phyloP scores from a whole-genome alignment of 2,888 invertebrate genomes.

The Calameuta pallipes region DNA sequence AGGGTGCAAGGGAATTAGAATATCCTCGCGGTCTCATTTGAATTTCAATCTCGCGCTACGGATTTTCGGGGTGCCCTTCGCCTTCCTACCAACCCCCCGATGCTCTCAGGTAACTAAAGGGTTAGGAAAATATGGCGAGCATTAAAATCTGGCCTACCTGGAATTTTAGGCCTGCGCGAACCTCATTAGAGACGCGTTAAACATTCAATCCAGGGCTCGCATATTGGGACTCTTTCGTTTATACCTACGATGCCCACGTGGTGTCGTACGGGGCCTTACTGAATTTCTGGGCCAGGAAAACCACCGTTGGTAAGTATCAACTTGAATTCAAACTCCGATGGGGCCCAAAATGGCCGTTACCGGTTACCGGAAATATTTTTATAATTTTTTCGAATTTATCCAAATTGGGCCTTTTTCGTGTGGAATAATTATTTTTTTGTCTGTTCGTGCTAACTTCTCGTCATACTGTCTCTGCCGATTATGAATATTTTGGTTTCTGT shows the following conservation, averaged over 20 bases:
- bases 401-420: neutral
- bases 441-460: neutral
- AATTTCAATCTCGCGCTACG: constrained; percentile 59
- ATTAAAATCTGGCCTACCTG: constrained; percentile 29
- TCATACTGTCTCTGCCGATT: neutral
- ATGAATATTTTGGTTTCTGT: neutral
- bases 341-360: neutral
- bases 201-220: constrained; percentile 42
- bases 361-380: neutral
- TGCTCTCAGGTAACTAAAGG: constrained; percentile 52
- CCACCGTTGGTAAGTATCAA: neutral
- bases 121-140: constrained; percentile 28
- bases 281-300: neutral
- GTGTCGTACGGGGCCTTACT: neutral
- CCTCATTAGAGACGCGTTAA: constrained; percentile 62
- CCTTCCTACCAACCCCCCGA: constrained; percentile 38
- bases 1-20: constrained; percentile 64
- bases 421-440: neutral
- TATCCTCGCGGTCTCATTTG: constrained; percentile 67
- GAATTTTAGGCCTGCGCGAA: constrained; percentile 28
- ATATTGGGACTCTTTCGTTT: neutral
- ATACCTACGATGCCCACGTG: constrained; percentile 15
- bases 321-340: neutral
- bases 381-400: neutral
- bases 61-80: constrained; percentile 19